Evolutionary conservation across 2,113 vertebrate genomes (phyloP).

Genomic region (Sinocyclocheilus anophthalmus): DNA sequence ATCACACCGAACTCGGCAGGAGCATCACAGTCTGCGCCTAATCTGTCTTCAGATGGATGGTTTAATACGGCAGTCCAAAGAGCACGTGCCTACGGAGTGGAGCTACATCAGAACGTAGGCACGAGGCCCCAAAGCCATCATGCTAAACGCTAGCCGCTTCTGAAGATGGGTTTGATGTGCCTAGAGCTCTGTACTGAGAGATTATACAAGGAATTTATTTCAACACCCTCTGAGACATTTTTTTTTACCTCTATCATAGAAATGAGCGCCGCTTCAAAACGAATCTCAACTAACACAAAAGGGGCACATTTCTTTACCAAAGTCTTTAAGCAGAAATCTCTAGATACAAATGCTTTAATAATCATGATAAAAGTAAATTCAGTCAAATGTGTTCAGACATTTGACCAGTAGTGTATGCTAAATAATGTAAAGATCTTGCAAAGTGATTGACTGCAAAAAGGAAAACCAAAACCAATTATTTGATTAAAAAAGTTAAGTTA

Average conservation of each 20-base stretch:
- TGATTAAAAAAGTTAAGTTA: too few relatives aligned
- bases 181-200: slow-evolving; percentile 16
- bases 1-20: slow-evolving; percentile 17
- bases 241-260: slow-evolving; percentile 11
- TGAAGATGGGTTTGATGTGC: slow-evolving; percentile 40
- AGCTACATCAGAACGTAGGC: slow-evolving; percentile 24
- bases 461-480: background rate
- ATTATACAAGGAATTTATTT: slow-evolving; percentile 35
- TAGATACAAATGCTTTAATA: background rate
- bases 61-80: slow-evolving; percentile 24
- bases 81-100: background rate
- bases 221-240: slow-evolving; percentile 1
- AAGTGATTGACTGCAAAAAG: background rate
- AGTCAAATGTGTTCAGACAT: background rate
- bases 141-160: slow-evolving; percentile 27
- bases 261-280: slow-evolving; percentile 21
- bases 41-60: slow-evolving; percentile 44
- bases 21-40: slow-evolving; percentile 19
- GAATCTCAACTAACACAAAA: slow-evolving; percentile 32
- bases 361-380: background rate
- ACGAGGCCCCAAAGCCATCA: background rate
- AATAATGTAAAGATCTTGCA: background rate
- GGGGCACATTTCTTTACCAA: background rate
- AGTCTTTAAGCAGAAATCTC: background rate
- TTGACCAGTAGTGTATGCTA: background rate